phyloP scores from a whole-genome alignment of 1,140 invertebrate genomes.

The Phthorimaea operculella region DNA sequence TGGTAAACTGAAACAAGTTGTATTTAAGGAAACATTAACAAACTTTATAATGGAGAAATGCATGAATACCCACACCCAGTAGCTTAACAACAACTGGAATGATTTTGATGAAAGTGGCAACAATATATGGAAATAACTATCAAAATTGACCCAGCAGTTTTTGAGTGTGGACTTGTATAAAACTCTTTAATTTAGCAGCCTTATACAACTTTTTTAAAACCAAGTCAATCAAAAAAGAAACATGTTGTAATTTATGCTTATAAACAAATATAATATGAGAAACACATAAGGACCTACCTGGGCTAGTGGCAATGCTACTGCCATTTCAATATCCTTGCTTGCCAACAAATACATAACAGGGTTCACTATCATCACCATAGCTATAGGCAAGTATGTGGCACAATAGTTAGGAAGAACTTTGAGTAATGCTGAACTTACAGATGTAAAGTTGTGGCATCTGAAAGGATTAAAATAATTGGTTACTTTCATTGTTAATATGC shows the following conservation, averaged over 20 bases:
- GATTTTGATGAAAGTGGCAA: too few species aligned
- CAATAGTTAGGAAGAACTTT: constrained; percentile 83
- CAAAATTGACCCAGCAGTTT: too few species aligned
- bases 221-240: too few species aligned
- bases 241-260: not conserved
- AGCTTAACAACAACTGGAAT: too few species aligned
- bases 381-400: constrained; percentile 78
- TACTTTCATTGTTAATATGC: not conserved
- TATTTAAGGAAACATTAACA: not conserved
- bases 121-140: too few species aligned
- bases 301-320: constrained; percentile 70
- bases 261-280: too few species aligned
- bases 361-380: constrained; percentile 79
- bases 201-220: too few species aligned
- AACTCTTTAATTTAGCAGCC: too few species aligned
- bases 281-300: constrained; percentile 37
- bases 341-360: constrained; percentile 78
- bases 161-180: too few species aligned
- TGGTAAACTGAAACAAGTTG: constrained; percentile 71
- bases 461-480: not conserved
- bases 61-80: too few species aligned
- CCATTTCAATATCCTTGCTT: constrained; percentile 72
- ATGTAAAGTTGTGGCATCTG: constrained; percentile 77
- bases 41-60: not conserved
- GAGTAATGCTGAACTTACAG: constrained; percentile 69